A percentile compares a stretch with the other conserved stretches of the same genome.
Evolutionary conservation across 2,797 vertebrate species (phyloP).

Genomic region (Pteropus rufus): DNA sequence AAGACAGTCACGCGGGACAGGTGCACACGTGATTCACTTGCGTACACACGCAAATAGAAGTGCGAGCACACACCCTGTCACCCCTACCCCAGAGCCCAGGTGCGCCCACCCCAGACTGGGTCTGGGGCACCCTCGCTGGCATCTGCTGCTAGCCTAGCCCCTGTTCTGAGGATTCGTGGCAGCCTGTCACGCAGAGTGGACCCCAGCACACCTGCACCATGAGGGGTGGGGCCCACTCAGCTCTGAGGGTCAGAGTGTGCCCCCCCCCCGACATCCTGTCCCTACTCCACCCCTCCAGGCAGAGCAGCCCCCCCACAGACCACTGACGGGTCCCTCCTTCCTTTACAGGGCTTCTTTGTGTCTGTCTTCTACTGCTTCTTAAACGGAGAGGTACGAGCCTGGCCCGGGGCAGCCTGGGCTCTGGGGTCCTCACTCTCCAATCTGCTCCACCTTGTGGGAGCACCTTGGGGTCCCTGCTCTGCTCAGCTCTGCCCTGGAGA

Average conservation of each 20-base stretch:
- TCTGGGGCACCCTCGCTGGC: not conserved
- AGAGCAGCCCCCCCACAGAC: not conserved
- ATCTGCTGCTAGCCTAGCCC: not conserved
- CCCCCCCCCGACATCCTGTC: no score
- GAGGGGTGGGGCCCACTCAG: not conserved
- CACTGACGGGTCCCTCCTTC: not conserved
- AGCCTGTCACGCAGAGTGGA: not conserved
- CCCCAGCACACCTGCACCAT: no score
- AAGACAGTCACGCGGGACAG: fast-evolving
- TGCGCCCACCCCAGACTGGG: fast-evolving
- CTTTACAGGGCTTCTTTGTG: constrained; percentile 94
- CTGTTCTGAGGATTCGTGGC: not conserved
- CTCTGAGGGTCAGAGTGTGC: not conserved
- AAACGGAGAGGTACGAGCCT: constrained; percentile 94
- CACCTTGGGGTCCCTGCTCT: no score
- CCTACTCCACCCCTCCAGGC: not conserved
- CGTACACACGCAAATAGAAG: fast-evolving
- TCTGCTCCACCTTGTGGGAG: not conserved
- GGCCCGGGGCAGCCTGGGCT: not conserved
- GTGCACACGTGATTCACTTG: fast-evolving
- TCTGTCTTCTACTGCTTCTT: constrained; percentile 99
- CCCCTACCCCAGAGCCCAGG: not conserved
- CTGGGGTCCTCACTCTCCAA: not conserved
- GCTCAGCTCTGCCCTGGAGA: not conserved
- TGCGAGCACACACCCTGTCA: fast-evolving